Evolutionary conservation across 2,888 invertebrate genomes (phyloP), one percentile per base, ranked within the genome.

Genomic region (Galeopsomyia nigrocyanea): DNA sequence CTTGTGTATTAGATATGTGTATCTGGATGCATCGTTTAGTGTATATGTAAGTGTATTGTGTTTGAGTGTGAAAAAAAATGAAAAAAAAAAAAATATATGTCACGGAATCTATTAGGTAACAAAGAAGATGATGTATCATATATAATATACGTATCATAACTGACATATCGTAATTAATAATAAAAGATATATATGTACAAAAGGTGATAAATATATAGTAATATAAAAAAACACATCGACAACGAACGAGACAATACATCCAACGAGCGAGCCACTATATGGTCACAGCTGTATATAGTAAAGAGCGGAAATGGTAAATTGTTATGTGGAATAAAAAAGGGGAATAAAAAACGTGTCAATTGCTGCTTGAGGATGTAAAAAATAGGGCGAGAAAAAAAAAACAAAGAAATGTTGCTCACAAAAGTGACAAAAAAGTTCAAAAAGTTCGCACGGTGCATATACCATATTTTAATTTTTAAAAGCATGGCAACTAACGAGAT

Each of bases 191-290:
- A 84, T 85, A 85, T 85, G 80, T 85, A 84, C 84, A 84, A 75
- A 39, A 83, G 81, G 80, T 84, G 82, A 81, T 84, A 84, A 80
- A 81, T 78, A 78, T 77, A 78, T 73, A 76, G 72, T 65, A 65
- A 76, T 74, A 78, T 73, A 77, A 75, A 76, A 71, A 78, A 77
- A 75, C 74, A 76, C 78, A 86, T 84, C 83, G 86, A 86, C 83
- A 86, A 86, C 86, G 85, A 86, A 86, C 86, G 86, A 86, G 85
- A 86, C 86, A 86, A 83, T 83, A 86, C 86, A 86, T 86, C 84
- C 84, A 86, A 86, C 86, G 86, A 86, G 84, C 86, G 87, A 86
- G 86, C 86, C 85, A 86, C 85, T 85, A 86, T 84, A 85, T 86
- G 83, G 83, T 86, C 82, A 86, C 82, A 85, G 84, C 84, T 84